These are phyloP conservation scores for Thermophis baileyi DNA, from an alignment of 2,113 vertebrate species.

Conservation along the genomic window DNA sequence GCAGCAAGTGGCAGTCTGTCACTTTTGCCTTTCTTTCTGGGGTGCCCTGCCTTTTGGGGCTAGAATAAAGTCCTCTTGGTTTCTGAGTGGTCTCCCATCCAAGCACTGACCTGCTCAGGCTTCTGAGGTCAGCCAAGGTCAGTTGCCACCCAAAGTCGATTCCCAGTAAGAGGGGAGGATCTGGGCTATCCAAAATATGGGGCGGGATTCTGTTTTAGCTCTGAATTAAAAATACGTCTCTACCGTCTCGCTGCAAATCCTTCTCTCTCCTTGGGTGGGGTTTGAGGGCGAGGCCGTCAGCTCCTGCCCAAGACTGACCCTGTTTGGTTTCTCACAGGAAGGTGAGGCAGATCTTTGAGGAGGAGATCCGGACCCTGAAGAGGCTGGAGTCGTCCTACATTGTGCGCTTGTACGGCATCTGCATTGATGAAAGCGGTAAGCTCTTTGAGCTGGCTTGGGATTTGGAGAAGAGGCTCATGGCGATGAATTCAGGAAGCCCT, in stretches of 20 bases:
- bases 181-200: neutral
- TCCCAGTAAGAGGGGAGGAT: neutral
- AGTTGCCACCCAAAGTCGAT: neutral
- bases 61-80: too few species aligned
- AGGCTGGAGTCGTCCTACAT: conserved; percentile 86
- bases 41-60: too few species aligned
- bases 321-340: conserved; percentile 54
- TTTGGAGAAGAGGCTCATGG: neutral
- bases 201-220: neutral
- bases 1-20: too few species aligned
- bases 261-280: neutral
- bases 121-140: neutral
- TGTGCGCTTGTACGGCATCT: conserved; percentile 87
- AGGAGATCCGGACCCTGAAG: conserved; percentile 80
- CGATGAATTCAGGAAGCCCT: too few species aligned
- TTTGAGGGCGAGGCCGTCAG: neutral
- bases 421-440: conserved; percentile 77
- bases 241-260: neutral
- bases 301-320: neutral
- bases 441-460: too few species aligned
- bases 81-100: neutral
- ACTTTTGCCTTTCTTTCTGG: too few species aligned
- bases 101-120: neutral
- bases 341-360: conserved; percentile 71
- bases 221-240: neutral